Base-by-base conservation (phyloP, 2,888 invertebrate species). In the Phyto melanocephala region DNA sequence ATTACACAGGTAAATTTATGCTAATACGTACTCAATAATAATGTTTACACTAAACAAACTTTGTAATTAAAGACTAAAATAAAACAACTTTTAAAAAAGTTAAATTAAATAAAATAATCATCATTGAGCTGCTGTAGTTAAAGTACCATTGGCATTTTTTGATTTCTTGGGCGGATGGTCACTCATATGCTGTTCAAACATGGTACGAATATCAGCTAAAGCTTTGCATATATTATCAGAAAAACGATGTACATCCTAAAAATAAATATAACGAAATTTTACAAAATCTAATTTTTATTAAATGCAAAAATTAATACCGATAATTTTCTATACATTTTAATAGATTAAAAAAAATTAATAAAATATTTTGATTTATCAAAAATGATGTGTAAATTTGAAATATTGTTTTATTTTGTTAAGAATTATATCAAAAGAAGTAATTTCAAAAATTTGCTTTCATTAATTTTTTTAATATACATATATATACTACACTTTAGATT, bases 241-340 rank as follows among this genome's bases (percentile, higher is more conserved):
- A 92, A 98, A 97, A 87, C 96, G 93, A 80, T 94, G 93, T 10
- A 97, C 96, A 91, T 95, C 94, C 97, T 97, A 92, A 45, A 88
- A 87, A 85, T 86, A 80, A 77, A 60, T 15, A 54, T 7, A 58
- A 54, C 13, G 87, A 50, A 80, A 72, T 20, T 15, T n/a, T n/a
- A n/a, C n/a, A n/a, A n/a, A n/a, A n/a, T n/a, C n/a, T n/a, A n/a
- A n/a, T n/a, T n/a, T n/a, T n/a, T n/a, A n/a, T n/a, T n/a, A n/a
- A n/a, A n/a, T n/a, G n/a, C n/a, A n/a, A n/a, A n/a, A n/a, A n/a
- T n/a, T n/a, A n/a, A n/a, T n/a, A n/a, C n/a, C n/a, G n/a, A n/a
- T n/a, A n/a, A n/a, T n/a, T n/a, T n/a, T n/a, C n/a, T n/a, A n/a
- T n/a, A n/a, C n/a, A n/a, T n/a, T n/a, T n/a, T n/a, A n/a, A n/a